Conservation (phyloP, 2,113 vertebrate genomes). For the Ramphastos sulfuratus region DNA sequence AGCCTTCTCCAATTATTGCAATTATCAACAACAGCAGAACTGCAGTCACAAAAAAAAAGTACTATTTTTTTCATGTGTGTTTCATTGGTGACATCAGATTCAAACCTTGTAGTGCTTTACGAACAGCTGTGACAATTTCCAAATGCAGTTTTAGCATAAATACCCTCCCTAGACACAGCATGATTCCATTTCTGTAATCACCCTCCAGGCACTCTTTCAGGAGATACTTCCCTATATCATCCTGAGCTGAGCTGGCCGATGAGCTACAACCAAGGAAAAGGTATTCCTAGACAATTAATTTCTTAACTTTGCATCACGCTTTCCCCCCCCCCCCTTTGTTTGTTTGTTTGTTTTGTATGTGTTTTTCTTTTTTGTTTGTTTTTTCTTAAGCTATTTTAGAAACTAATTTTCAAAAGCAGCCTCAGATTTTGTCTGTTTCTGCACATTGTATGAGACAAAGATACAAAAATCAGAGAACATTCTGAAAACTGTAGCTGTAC, state of each 20-base stretch:
- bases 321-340: too few relatives aligned
- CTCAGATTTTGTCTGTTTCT: background rate
- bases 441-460: background rate
- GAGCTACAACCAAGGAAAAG: background rate
- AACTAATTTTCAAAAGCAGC: background rate
- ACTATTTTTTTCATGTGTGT: background rate
- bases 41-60: background rate
- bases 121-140: background rate
- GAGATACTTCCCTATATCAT: fast-evolving
- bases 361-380: background rate
- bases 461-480: background rate
- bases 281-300: background rate
- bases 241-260: background rate
- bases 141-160: background rate
- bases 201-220: background rate
- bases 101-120: background rate
- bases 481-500: background rate
- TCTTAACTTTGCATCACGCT: background rate
- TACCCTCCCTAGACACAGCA: background rate
- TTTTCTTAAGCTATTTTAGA: background rate
- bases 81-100: background rate
- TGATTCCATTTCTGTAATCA: background rate
- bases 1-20: fast-evolving
- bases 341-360: too few relatives aligned
- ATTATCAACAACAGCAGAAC: background rate